Percentiles rank a stretch among this genome's conserved stretches.
Evolutionary conservation across 2,888 invertebrate species (phyloP).

Genomic region (Drosophila hamatofila): DNA sequence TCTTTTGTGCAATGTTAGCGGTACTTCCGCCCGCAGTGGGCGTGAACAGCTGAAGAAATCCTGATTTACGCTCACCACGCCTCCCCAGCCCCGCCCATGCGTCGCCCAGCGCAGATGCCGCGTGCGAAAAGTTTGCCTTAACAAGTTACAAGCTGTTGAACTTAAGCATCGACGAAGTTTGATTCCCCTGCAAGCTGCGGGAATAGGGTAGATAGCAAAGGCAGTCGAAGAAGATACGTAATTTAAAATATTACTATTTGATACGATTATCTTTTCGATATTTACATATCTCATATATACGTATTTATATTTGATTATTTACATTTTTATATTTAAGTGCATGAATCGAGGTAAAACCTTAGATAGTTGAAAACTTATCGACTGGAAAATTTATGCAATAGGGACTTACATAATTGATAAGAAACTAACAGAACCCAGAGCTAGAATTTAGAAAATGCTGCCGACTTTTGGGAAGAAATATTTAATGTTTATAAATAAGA

Average conservation of each 20-base stretch:
- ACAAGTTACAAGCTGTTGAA: not conserved
- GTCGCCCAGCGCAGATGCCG: slow-evolving; percentile 26
- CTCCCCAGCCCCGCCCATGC: slow-evolving; percentile 5
- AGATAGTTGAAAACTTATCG: not conserved
- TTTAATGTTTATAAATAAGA: slow-evolving; percentile 65
- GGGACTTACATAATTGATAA: not conserved
- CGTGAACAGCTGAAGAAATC: slow-evolving; percentile 45
- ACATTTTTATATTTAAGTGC: not conserved
- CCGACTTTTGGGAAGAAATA: slow-evolving; percentile 31
- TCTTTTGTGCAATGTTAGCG: slow-evolving; percentile 76
- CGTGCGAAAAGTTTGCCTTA: slow-evolving; percentile 63
- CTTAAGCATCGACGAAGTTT: not conserved
- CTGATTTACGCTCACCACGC: slow-evolving; percentile 61
- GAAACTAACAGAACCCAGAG: not conserved
- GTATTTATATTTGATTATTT: no score
- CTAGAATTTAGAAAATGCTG: slow-evolving; percentile 21
- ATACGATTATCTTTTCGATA: not conserved
- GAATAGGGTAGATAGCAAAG: no score
- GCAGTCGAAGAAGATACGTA: not conserved
- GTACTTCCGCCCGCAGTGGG: slow-evolving; percentile 53
- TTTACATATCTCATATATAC: not conserved
- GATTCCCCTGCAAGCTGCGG: not conserved
- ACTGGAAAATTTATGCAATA: not conserved
- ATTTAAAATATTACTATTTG: not conserved
- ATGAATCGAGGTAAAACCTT: not conserved